Percentiles rank a stretch among this genome's conserved stretches.
Evolutionary conservation across 1,140 invertebrate species (phyloP).

Genomic region (Pomacea maculata): DNA sequence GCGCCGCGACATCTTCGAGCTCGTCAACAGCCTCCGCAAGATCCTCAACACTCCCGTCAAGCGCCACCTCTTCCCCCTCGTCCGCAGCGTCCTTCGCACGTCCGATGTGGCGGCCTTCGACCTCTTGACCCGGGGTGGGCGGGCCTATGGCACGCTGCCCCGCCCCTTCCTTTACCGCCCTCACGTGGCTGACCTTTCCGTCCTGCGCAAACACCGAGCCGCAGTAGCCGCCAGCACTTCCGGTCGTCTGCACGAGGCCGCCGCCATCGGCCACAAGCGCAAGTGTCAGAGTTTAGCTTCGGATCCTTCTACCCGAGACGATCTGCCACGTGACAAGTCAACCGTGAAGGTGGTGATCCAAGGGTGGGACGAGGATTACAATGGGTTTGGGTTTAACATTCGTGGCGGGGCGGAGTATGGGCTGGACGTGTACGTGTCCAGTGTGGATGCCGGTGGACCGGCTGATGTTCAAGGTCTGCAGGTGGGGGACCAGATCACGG

Average conservation of each 20-base stretch:
- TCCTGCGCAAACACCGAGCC: conserved; percentile 29
- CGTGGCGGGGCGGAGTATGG: conserved; percentile 56
- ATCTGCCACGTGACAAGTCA: neutral
- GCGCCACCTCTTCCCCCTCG: conserved; percentile 43
- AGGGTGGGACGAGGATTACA: conserved; percentile 15
- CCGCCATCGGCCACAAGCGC: neutral
- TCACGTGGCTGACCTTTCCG: conserved; percentile 31
- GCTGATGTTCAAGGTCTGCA: conserved; percentile 47
- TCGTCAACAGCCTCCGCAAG: conserved; percentile 40
- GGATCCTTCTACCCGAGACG: conserved; percentile 7
- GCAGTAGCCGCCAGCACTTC: neutral
- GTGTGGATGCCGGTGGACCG: conserved; percentile 42
- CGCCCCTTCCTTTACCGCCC: conserved; percentile 30
- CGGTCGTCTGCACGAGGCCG: conserved; percentile 5
- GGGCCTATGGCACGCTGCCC: conserved; percentile 25
- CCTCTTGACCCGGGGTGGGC: conserved; percentile 23
- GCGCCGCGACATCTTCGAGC: conserved; percentile 39
- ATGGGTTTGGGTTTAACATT: conserved; percentile 57
- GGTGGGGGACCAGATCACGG: conserved; percentile 52
- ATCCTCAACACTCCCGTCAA: conserved; percentile 48
- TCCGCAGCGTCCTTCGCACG: conserved; percentile 39
- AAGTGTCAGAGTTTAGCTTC: conserved; percentile 6
- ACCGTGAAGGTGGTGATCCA: conserved; percentile 2
- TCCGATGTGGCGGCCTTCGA: conserved; percentile 37
- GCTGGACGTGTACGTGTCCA: conserved; percentile 55